Evolutionary conservation across 2,888 invertebrate genomes (phyloP).

Genomic region (Tiliacea aurago): DNA sequence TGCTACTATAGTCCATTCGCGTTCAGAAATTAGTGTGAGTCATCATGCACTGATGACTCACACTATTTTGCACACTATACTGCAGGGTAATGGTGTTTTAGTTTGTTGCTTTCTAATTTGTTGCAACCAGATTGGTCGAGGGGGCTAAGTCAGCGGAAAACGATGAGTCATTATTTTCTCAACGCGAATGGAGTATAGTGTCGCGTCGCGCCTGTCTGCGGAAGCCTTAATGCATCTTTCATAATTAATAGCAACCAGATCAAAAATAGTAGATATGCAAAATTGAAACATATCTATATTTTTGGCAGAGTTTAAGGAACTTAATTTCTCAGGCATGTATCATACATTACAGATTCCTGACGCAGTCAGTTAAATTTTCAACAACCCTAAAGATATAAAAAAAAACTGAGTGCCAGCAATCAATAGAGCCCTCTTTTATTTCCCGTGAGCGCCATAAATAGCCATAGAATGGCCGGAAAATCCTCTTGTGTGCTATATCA

Average conservation of each 20-base stretch:
- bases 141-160: too few species aligned
- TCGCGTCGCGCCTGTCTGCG: too few species aligned
- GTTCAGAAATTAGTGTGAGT: too few species aligned
- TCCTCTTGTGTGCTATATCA: slow-evolving; percentile 26
- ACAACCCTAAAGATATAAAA: background rate
- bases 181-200: too few species aligned
- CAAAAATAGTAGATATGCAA: background rate
- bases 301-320: background rate
- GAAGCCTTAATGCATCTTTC: too few species aligned
- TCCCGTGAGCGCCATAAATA: slow-evolving; percentile 36
- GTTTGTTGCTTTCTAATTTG: too few species aligned
- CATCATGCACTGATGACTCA: too few species aligned
- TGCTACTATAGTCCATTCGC: too few species aligned
- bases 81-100: too few species aligned
- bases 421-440: slow-evolving; percentile 38
- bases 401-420: slow-evolving; percentile 14
- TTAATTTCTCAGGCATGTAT: background rate
- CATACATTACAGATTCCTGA: background rate
- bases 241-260: background rate
- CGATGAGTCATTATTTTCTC: too few species aligned
- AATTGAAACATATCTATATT: background rate
- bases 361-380: background rate
- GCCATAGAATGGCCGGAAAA: background rate
- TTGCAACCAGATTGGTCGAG: too few species aligned
- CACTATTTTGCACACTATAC: too few species aligned